Conservation (phyloP, 2,113 vertebrate genomes). For the Crotalus viridis region DNA sequence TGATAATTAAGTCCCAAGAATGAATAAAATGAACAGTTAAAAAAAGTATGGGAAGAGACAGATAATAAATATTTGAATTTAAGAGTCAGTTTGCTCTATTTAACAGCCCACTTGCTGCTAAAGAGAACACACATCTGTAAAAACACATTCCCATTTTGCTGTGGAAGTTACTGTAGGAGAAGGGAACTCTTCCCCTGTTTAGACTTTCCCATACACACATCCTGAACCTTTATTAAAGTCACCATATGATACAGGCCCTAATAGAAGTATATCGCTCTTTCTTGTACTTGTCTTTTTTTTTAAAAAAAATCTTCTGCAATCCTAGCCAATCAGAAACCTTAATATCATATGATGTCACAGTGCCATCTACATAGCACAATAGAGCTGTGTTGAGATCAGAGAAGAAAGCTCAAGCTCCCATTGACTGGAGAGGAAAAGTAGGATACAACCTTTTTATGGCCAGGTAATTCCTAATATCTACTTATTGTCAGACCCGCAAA, state of each 20-base stretch:
- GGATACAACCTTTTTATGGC: not conserved
- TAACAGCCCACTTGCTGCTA: not conserved
- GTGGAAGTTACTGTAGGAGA: not conserved
- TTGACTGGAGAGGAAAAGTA: not conserved
- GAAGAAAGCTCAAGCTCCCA: not conserved
- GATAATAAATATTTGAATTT: constrained; percentile 1
- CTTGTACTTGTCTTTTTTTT: not conserved
- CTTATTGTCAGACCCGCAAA: not conserved
- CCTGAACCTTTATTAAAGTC: not conserved
- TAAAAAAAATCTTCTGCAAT: not conserved
- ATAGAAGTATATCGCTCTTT: not conserved
- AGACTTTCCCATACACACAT: not conserved
- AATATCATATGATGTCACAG: not conserved
- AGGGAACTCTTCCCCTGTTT: not conserved
- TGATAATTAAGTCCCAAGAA: constrained; percentile 9
- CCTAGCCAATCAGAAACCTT: not conserved
- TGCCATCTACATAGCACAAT: not conserved
- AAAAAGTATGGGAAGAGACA: not conserved
- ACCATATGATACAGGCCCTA: not conserved
- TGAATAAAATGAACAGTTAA: not conserved
- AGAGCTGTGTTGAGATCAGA: not conserved
- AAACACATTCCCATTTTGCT: not conserved
- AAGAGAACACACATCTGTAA: not conserved
- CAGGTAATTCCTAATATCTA: not conserved
- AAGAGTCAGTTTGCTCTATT: not conserved